Conservation (phyloP, 2,113 vertebrate genomes). For the Bujurquina vittata region DNA sequence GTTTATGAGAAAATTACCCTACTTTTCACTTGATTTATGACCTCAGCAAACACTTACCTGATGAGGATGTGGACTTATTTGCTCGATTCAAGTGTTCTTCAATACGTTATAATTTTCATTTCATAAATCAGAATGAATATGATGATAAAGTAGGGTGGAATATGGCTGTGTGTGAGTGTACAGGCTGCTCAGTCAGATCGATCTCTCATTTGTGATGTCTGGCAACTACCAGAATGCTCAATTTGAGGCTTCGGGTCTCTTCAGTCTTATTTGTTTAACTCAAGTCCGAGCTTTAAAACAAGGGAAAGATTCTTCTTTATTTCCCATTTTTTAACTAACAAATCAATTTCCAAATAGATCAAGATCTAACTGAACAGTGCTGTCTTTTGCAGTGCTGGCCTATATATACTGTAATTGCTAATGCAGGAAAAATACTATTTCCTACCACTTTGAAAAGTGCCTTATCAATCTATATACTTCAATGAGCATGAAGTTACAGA, state of each 20-base stretch:
- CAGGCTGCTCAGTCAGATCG: not conserved
- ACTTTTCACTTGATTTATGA: not conserved
- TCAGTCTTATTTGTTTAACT: not conserved
- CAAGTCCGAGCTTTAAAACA: not conserved
- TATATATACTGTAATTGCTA: not conserved
- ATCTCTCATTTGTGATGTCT: not conserved
- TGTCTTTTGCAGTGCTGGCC: not conserved
- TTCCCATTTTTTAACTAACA: not conserved
- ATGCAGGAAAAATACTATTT: not conserved
- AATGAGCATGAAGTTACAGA: constrained; percentile 12
- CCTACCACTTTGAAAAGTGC: not conserved
- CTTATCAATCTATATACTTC: not conserved
- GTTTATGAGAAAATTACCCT: not conserved
- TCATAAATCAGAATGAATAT: not conserved
- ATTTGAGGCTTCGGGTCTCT: not conserved
- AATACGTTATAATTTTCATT: not conserved
- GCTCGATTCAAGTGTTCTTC: not conserved
- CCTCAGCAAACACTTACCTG: not conserved
- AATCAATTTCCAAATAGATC: not conserved
- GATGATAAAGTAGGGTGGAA: not conserved
- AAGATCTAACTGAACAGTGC: too few species aligned
- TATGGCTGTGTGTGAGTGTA: not conserved
- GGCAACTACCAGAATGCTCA: not conserved
- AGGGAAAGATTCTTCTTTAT: not conserved
- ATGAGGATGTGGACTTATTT: not conserved